Base-by-base conservation (phyloP, 92 coral and sea anemone genomes). In the Porites rus region DNA sequence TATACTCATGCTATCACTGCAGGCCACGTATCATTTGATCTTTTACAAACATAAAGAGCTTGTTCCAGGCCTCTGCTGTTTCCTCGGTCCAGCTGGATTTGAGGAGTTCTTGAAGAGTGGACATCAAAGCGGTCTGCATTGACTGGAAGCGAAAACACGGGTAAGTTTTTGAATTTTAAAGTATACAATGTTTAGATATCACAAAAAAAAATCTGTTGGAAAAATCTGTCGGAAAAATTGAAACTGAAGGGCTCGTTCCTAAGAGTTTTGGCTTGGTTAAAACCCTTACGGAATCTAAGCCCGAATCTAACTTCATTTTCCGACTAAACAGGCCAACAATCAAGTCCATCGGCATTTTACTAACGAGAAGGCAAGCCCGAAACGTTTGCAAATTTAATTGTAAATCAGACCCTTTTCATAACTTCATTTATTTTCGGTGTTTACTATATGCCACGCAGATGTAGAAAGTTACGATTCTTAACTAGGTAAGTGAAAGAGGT, bases 51-150 rank as follows among this genome's bases (percentile, higher is more conserved):
- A 73, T 86, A 52, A 92, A 92, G 10, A 92, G 88, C 70, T 77
- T 75, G 83, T 85, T 92, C 95, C 95, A 92, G 77, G 95, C 95
- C 10, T 76, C 75, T 21, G 90, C 90, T 16, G 92, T 89, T 69
- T 89, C 95, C 31, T 89, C 86, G 18, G 95, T 92, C 95, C 95
- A 92, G 66, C 90, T 81, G 20, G 81, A 51, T 68, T 92, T 82
- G 8, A 92, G 95, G 1, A 85, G 75, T 24, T 86, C 86, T 65
- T 75, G 78, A 53, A 89, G 54, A 76, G 87, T 86, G 66, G 71
- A 77, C 93, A 89, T 92, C 50, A 92, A 52, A 8, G 95, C 93
- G 8, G 7, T 58, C 64, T 92, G 93, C 95, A 92, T 92, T 58
- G 91, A 86, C 95, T 92, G 72, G n/a, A 65, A 66, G 18, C 9